Evolutionary conservation across 2,888 invertebrate species (phyloP), one percentile per base, ranked within the genome.

Genomic region (Pachliopta kotzebuea): DNA sequence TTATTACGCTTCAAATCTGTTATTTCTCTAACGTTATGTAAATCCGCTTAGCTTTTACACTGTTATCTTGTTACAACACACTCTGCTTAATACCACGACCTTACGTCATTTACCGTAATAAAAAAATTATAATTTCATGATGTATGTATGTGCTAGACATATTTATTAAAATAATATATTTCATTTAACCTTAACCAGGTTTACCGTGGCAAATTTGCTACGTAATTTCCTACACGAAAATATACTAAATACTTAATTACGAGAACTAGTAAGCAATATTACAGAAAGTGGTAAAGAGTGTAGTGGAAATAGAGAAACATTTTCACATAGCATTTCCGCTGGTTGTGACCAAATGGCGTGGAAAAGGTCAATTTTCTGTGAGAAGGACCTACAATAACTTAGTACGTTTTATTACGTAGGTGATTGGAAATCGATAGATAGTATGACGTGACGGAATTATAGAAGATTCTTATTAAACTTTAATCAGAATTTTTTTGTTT

Each of bases 331-430:
- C 11, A 45, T 52, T 23, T 52, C 50, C 18, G 55, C 56, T 56
- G 24, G 20, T 26, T 49, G 58, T 26, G 24, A 20, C 26, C 58
- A 58, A 45, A 49, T 29, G 45, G 58, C 49, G 24, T 21, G 49
- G 49, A 58, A 58, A 49, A 58, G 49, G 58, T 26, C 24, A 29
- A 49, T 58, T 58, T 58, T 49, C 56, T 56, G n/a, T 26, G 23
- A 49, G 58, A 26, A 56, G 20, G 56, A n/a, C n/a, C 49, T 3
- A 49, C 49, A 49, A 58, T 49, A 58, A 58, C 29, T 23, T 52
- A 14, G 14, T 52, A 21, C 20, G 21, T 52, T 52, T 52, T 23
- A 52, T 52, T 52, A 23, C 21, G n/a, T 21, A 21, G 50, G 50
- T 49, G 20, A 20, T 49, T 20, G 21, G 24, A 57, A 57, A 45